Percentiles rank a stretch among this genome's conserved stretches.
Conservation (phyloP, 1,140 invertebrate species). For the Temnothorax curvispinosus region DNA sequence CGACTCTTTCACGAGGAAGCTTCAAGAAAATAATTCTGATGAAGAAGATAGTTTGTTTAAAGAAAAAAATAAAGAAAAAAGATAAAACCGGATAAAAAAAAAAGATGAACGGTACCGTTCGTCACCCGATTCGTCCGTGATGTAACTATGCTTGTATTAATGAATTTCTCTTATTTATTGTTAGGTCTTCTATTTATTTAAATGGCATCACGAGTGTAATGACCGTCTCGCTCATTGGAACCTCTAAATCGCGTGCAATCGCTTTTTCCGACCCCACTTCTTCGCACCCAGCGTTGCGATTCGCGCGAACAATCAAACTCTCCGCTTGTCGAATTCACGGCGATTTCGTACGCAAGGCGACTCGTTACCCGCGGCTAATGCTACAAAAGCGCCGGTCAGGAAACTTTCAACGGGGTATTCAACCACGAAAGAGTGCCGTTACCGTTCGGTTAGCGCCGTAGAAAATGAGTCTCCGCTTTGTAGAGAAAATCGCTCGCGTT, state of each 20-base stretch:
- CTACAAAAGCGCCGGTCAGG: constrained; percentile 37
- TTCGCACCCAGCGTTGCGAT: constrained; percentile 33
- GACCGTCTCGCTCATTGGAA: neutral
- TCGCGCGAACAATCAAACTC: neutral
- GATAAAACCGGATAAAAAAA: neutral
- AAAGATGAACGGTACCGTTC: neutral
- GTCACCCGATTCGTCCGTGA: neutral
- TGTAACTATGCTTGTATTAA: neutral
- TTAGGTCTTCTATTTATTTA: neutral
- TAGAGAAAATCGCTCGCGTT: neutral
- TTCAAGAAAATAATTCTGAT: neutral
- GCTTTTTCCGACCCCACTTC: neutral
- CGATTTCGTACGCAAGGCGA: constrained; percentile 38
- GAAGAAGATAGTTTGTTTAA: neutral
- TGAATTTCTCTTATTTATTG: neutral
- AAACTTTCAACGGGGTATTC: constrained; percentile 53
- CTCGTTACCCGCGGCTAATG: constrained; percentile 42
- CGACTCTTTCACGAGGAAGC: neutral
- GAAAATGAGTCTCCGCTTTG: constrained; percentile 10
- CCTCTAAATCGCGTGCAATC: constrained; percentile 17
- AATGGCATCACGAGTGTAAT: neutral
- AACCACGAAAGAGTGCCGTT: constrained; percentile 52
- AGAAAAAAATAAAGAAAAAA: neutral
- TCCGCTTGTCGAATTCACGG: constrained; percentile 31
- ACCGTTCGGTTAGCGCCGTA: constrained; percentile 28